A percentile compares a stretch with the other conserved stretches of the same genome.
Evolutionary conservation across 2,113 vertebrate species (phyloP).

Genomic region (Periophthalmus modestus): DNA sequence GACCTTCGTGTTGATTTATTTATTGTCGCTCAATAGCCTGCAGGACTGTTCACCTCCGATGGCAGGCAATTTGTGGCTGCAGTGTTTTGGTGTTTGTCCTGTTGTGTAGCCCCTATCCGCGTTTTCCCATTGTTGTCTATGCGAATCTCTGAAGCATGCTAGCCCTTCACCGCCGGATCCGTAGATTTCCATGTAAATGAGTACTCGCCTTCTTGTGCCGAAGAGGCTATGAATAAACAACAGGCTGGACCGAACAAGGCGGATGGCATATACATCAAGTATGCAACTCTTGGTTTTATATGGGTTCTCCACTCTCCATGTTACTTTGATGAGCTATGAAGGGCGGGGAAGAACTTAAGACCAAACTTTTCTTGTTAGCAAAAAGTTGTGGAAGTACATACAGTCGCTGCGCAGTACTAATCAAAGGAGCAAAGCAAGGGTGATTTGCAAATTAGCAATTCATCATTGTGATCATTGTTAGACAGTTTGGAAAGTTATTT

Average conservation of each 20-base stretch:
- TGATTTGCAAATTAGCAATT: conserved; percentile 4
- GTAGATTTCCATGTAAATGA: conserved; percentile 48
- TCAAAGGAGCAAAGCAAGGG: not conserved
- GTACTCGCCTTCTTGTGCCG: conserved; percentile 3
- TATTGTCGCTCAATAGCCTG: conserved; percentile 17
- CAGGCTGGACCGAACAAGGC: conserved; percentile 24
- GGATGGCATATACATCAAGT: conserved; percentile 22
- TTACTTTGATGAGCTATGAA: conserved; percentile 6
- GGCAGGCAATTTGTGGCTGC: conserved; percentile 15
- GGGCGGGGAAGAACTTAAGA: not conserved
- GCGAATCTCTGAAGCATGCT: not conserved
- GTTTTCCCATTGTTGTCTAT: not conserved
- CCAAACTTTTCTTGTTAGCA: conserved; percentile 1
- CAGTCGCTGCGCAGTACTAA: not conserved
- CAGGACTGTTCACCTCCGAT: conserved; percentile 21
- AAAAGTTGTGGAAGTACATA: conserved; percentile 4
- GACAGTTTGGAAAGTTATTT: not conserved
- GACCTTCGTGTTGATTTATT: conserved; percentile 23
- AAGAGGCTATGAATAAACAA: conserved; percentile 44
- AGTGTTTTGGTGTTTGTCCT: not conserved
- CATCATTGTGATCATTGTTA: not conserved
- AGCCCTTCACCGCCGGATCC: conserved; percentile 11
- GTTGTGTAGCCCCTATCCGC: not conserved
- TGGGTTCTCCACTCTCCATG: conserved; percentile 1
- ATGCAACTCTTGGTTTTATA: conserved; percentile 13